A percentile compares a stretch with the other conserved stretches of the same genome.
phyloP scores from a whole-genome alignment of 35 echinoderm and acorn worm species.

The Lytechinus pictus region DNA sequence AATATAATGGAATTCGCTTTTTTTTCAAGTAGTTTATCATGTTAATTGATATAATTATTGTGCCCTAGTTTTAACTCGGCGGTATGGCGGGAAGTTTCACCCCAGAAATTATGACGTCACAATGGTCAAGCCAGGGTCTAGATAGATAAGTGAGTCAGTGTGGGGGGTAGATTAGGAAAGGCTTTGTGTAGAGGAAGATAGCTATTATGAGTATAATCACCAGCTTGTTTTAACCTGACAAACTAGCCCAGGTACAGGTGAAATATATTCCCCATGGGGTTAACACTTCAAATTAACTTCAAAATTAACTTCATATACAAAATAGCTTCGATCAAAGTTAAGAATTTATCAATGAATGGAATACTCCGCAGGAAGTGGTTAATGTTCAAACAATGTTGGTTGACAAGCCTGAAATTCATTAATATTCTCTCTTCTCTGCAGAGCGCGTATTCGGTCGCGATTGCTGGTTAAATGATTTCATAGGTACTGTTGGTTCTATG shows the following conservation, averaged over 20 bases:
- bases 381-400: no score
- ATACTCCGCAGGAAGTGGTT: no score
- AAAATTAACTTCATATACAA: not conserved
- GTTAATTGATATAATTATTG: not conserved
- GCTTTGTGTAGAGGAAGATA: not conserved
- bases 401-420: no score
- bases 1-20: not conserved
- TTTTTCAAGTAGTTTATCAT: not conserved
- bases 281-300: not conserved
- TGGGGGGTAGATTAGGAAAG: not conserved
- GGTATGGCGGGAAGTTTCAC: not conserved
- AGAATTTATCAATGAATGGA: no score
- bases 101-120: not conserved
- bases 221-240: slow-evolving; percentile 11
- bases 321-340: no score
- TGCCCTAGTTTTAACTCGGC: not conserved
- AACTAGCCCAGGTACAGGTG: not conserved
- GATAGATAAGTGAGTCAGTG: not conserved
- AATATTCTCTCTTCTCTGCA: no score
- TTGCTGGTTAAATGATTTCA: no score
- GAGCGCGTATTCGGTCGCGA: no score
- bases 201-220: not conserved
- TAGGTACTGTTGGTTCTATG: no score
- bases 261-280: not conserved
- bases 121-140: slow-evolving; percentile 8